Conservation (phyloP, 92 coral and sea anemone genomes). For the Epizoanthus fatuus region DNA sequence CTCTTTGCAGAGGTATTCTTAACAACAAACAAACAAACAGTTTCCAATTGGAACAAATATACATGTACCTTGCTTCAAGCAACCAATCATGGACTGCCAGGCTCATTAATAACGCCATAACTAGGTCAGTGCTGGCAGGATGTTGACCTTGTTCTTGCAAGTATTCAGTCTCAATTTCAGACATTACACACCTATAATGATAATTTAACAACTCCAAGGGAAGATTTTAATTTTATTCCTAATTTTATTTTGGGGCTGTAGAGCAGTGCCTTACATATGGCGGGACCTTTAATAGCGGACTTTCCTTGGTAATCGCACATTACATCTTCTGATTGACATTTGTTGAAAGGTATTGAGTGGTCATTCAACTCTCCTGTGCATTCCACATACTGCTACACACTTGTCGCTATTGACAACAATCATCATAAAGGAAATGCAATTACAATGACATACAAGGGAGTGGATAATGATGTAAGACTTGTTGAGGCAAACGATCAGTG, state of each 20-base stretch:
- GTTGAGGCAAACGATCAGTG: no score
- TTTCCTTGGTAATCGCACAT: background rate
- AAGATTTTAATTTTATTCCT: background rate
- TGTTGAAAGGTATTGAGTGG: background rate
- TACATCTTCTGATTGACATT: background rate
- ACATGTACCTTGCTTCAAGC: no score
- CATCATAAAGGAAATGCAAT: no score
- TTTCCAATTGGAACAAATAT: no score
- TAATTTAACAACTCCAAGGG: background rate
- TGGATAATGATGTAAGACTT: no score
- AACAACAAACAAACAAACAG: no score
- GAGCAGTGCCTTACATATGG: conserved; percentile 5
- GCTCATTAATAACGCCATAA: no score
- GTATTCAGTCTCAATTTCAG: background rate
- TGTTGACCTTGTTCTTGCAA: background rate
- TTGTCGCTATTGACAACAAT: no score
- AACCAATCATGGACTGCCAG: no score
- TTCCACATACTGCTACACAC: background rate
- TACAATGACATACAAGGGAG: no score
- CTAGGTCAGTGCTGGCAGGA: background rate
- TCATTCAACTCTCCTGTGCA: background rate
- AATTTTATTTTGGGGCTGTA: conserved; percentile 7
- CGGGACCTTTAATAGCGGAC: background rate
- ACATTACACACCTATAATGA: background rate
- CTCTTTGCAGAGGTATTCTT: no score